Evolutionary conservation across 2,797 vertebrate genomes (phyloP), one percentile per base, ranked within the genome.

Genomic region (Botia kubotai): DNA sequence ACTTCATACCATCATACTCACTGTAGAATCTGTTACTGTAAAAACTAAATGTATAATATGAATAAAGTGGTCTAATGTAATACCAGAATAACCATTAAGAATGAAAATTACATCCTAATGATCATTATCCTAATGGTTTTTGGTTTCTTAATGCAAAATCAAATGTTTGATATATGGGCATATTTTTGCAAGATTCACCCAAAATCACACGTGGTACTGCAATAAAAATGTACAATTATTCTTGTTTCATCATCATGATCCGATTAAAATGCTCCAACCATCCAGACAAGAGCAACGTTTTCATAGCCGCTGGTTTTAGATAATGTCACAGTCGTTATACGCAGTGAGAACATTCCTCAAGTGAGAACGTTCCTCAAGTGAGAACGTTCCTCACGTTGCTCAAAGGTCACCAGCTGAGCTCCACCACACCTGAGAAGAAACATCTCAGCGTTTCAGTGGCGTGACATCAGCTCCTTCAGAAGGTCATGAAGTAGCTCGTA

Each of bases 401-500:
- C 6, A 60, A 33, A 46, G 58, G 62, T 75, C 73, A 52, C 11
- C 46, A 63, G 58, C 57, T 43, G 71, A 62, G 52, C 69, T 71
- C 29, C 69, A 53, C 23, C 48, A 1, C 33, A 58, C 60, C 29
- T 4, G 63, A 73, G 82, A 85, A 53, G 60, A 78, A 77, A 75
- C 78, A 33, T 21, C 72, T 29, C 70, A 80, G 16, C 2, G 68
- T 72, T 63, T 43, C 13, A 72, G 66, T 58, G 46, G 39, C 66
- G 73, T 67, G 36, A 66, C 82, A 60, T 79, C 85, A 66, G 84
- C 84, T 53, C 67, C 86, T 86, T 80, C 84, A 23, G 85, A 75
- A 66, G 11, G 72, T 87, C 88, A 88, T 86, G 83, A 82, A 79
- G 84, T 13, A 82, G 91, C 82, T 84, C 83, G 68, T 75, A 86